Conservation (phyloP, 2,797 vertebrate species). For the Hippocampus kuda region DNA sequence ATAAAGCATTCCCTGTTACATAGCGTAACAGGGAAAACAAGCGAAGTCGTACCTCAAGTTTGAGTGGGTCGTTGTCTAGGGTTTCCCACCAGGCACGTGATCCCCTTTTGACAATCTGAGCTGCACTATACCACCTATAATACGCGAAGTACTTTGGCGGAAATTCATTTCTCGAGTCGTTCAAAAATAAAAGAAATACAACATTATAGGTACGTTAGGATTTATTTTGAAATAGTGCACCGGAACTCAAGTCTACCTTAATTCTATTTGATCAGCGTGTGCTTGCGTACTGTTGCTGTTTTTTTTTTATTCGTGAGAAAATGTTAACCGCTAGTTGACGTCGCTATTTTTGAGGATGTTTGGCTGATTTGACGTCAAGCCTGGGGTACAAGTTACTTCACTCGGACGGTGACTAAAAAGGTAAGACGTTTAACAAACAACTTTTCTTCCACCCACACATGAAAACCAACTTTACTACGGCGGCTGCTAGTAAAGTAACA, state of each 20-base stretch:
- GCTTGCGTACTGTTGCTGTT: neutral
- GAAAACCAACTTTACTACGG: neutral
- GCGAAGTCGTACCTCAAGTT: neutral
- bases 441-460: neutral
- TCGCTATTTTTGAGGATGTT: constrained; percentile 14
- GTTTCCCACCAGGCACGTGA: constrained; percentile 47
- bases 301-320: constrained; percentile 28
- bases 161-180: fast-evolving
- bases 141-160: too few relatives aligned
- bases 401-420: constrained; percentile 2
- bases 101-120: constrained; percentile 35
- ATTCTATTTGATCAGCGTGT: neutral
- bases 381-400: neutral
- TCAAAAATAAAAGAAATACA: constrained; percentile 23
- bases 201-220: neutral
- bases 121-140: neutral
- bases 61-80: too few relatives aligned
- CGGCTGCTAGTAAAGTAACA: neutral
- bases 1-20: too few relatives aligned
- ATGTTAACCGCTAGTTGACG: constrained; percentile 28
- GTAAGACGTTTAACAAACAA: constrained; percentile 20
- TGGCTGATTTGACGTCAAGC: neutral
- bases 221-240: neutral
- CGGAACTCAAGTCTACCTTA: neutral
- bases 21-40: too few relatives aligned